Evolutionary conservation across 1,140 invertebrate species (phyloP).

Genomic region (Rhopalosiphum maidis): DNA sequence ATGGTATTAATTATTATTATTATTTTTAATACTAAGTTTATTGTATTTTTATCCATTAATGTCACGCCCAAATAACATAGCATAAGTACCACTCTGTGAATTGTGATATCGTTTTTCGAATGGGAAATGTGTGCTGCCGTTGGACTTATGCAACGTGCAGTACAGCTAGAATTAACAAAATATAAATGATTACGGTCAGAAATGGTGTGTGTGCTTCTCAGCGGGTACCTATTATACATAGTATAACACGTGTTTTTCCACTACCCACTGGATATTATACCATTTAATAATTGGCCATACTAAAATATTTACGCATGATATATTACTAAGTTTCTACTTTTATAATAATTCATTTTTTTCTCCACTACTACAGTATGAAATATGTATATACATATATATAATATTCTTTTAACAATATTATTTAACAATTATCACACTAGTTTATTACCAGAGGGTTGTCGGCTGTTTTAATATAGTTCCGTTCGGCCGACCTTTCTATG

Average conservation of each 20-base stretch:
- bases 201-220: not conserved
- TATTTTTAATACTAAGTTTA: not conserved
- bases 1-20: not conserved
- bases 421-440: not conserved
- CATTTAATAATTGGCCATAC: not conserved
- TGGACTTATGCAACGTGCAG: not conserved
- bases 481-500: not conserved
- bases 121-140: not conserved
- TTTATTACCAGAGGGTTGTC: not conserved
- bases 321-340: not conserved
- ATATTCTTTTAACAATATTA: not conserved
- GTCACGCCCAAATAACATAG: not conserved
- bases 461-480: not conserved
- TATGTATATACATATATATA: not conserved
- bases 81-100: not conserved
- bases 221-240: conserved; percentile 9
- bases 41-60: not conserved
- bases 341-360: not conserved
- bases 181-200: not conserved
- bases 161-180: not conserved
- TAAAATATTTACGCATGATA: not conserved
- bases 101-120: not conserved
- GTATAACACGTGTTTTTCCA: conserved; percentile 18
- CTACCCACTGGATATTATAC: not conserved
- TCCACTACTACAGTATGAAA: not conserved